Evolutionary conservation across 2,113 vertebrate genomes (phyloP), one percentile per base, ranked within the genome.

Genomic region (Phalacrocorax brasilianus): DNA sequence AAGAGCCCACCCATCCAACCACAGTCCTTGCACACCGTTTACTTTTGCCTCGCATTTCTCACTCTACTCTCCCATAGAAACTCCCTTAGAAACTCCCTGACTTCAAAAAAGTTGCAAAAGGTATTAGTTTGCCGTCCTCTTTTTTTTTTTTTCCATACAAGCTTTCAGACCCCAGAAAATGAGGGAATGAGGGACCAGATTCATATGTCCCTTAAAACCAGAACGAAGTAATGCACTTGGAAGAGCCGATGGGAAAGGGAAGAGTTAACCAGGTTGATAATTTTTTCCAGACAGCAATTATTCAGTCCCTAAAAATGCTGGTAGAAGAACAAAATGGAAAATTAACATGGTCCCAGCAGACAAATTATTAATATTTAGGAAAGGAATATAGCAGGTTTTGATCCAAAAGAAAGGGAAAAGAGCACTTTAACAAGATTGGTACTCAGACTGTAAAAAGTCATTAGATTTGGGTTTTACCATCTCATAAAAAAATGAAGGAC

Each of bases 311-410:
- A 89, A 94, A 97, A 97, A 93, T 83, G 78, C 67, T 89, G 45
- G 62, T 95, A 55, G 84, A 78, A 88, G 81, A 95, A 76, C 47
- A 95, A 96, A 94, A 87, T 82, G 91, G 95, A 97, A 96, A 94
- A 89, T 89, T 10, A 92, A 85, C 67, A 67, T 71, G 84, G 95
- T 94, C 94, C 85, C 91, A 93, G 63, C 33, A 93, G 93, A 89
- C 65, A 85, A 94, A 82, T 63, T 56, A 89, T 91, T 96, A 97
- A 93, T 92, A 97, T 95, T 95, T 97, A 93, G 94, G 63, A 62
- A 89, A 91, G 53, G n/a, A 82, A 81, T 85, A 72, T 19, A 78
- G 55, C 62, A 85, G 77, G 11, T 76, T 92, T 85, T 91, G 50
- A 89, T 95, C 55, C 71, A 91, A 94, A 91, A 93, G 70, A 83